Evolutionary conservation across 2,113 vertebrate species (phyloP), one percentile per base, ranked within the genome.

Genomic region (Dissostichus mawsoni): DNA sequence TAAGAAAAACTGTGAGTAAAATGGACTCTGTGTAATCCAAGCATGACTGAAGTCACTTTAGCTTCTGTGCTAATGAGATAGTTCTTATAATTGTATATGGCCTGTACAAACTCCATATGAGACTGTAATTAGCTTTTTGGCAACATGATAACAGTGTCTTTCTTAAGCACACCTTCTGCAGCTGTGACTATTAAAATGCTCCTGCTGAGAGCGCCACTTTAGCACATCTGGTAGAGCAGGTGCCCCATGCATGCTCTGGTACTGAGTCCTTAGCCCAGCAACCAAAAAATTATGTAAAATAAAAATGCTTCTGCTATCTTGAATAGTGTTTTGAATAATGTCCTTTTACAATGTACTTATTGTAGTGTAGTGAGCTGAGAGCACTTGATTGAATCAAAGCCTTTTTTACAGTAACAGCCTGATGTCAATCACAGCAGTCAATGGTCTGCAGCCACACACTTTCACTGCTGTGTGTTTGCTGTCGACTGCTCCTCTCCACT

Each of bases 401-500:
- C 8, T 52, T 70, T 65, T 74, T 67, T 63, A 63, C 63, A 64
- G 69, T 59, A 64, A 41, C 48, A 52, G 48, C 67, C 51, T 11
- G 16, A 25, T 6, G 65, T 59, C 53, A 66, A 79, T 81, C 72
- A 56, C 36, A 18, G 59, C 52, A 70, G 74, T 81, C 80, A 68
- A 82, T 82, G 20, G 25, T 53, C 41, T 70, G 78, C 68, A 76
- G 76, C 44, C 70, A 23, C 66, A 74, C 71, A 71, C 68, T 25
- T 50, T 58, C 8, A 47, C 33, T 45, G 36, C 8, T 4, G n/a
- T 71, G 56, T 87, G 79, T 48, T 23, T 23, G 57, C 69, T 66
- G 66, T 78, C 72, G 56, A 48, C 66, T 51, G 63, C 58, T 78
- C 9, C 17, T 80, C 67, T 83, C 20, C 72, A 68, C 82, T 79